A percentile compares a stretch with the other conserved stretches of the same genome.
phyloP scores from a whole-genome alignment of 2,113 vertebrate species.

The Varanus salvator region DNA sequence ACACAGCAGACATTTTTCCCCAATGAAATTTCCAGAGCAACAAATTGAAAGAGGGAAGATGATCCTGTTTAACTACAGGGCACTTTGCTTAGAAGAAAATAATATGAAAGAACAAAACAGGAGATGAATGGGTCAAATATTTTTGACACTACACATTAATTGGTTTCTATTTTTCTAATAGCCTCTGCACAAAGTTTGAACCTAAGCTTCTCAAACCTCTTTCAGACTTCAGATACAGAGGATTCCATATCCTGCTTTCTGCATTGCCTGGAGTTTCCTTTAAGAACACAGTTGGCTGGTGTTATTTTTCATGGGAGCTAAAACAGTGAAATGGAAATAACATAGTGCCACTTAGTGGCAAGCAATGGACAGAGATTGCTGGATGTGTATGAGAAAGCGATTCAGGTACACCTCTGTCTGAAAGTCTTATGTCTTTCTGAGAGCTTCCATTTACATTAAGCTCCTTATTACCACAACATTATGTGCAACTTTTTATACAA shows the following conservation, averaged over 20 bases:
- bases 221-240: conserved; percentile 51
- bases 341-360: conserved; percentile 77
- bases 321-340: conserved; percentile 65
- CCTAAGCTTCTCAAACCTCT: conserved; percentile 42
- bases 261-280: not conserved
- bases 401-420: conserved; percentile 60
- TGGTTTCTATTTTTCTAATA: conserved; percentile 32
- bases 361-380: conserved; percentile 52
- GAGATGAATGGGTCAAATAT: conserved; percentile 64
- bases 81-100: conserved; percentile 73
- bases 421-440: conserved; percentile 73
- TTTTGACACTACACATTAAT: conserved; percentile 59
- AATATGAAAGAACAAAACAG: conserved; percentile 72
- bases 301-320: conserved; percentile 51
- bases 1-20: conserved; percentile 32
- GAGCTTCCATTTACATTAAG: conserved; percentile 77
- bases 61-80: conserved; percentile 70
- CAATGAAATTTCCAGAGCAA: conserved; percentile 66
- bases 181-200: conserved; percentile 54
- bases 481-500: conserved; percentile 72
- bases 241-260: not conserved
- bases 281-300: conserved; percentile 59
- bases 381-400: conserved; percentile 31
- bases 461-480: conserved; percentile 75
- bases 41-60: conserved; percentile 70